Evolutionary conservation across 92 coral and sea anemone genomes (phyloP).

Genomic region (Paragorgia papillata): DNA sequence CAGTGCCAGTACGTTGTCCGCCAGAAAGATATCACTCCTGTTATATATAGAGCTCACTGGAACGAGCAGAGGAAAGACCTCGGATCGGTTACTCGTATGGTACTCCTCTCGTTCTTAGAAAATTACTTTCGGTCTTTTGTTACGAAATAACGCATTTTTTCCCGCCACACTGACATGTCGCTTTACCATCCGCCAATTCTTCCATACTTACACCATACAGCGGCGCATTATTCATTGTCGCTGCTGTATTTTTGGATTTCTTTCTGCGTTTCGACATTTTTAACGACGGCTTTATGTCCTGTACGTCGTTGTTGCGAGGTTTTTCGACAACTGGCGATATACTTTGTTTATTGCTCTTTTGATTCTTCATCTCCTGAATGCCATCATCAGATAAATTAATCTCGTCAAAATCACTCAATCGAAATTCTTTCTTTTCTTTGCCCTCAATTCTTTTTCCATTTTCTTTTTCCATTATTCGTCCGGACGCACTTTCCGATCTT

Average conservation of each 20-base stretch:
- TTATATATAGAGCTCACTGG: too few relatives aligned
- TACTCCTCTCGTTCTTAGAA: too few relatives aligned
- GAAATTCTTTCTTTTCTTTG: conserved; percentile 8
- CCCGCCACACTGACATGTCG: conserved; percentile 28
- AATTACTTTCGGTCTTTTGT: too few relatives aligned
- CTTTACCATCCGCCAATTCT: conserved; percentile 23
- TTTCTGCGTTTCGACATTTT: conserved; percentile 34
- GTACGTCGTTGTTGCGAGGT: not conserved
- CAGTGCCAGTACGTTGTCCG: too few relatives aligned
- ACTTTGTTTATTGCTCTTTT: not conserved
- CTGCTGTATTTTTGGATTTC: conserved; percentile 36
- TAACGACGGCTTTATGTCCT: not conserved
- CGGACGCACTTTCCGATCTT: conserved; percentile 34
- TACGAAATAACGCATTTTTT: conserved; percentile 22
- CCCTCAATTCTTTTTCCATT: conserved; percentile 4
- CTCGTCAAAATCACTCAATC: conserved; percentile 40
- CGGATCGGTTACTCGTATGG: too few relatives aligned
- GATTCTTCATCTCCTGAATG: not conserved
- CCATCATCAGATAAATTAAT: conserved; percentile 15
- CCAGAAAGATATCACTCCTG: too few relatives aligned
- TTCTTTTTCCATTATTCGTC: conserved; percentile 30
- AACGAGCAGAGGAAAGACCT: too few relatives aligned
- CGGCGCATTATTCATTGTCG: conserved; percentile 17
- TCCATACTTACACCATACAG: conserved; percentile 34
- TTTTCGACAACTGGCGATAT: not conserved